Evolutionary conservation across 2,797 vertebrate species (phyloP).

Genomic region (Chelonia mydas): DNA sequence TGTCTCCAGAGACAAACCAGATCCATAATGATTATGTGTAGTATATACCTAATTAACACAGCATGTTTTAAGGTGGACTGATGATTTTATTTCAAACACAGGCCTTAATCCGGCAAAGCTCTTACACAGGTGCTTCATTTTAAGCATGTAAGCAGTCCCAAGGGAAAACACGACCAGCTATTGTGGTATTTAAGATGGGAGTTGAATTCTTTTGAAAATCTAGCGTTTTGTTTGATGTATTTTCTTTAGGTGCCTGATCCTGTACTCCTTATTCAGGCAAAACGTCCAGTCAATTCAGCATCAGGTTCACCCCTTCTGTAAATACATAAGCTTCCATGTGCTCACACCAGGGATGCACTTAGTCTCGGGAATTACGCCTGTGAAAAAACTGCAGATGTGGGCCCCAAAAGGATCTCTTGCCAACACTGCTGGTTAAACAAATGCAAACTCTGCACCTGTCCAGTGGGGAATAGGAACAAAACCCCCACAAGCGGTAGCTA

Average conservation of each 20-base stretch:
- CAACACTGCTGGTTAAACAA: conserved; percentile 11
- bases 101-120: neutral
- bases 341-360: neutral
- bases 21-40: neutral
- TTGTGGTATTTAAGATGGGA: neutral
- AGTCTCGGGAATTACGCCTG: neutral
- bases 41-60: neutral
- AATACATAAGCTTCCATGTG: neutral
- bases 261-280: neutral
- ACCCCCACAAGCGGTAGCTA: neutral
- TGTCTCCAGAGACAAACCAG: neutral
- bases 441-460: conserved; percentile 39
- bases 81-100: neutral
- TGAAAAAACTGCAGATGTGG: neutral
- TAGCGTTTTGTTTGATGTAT: too few species aligned
- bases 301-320: neutral
- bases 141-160: neutral
- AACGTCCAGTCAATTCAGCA: neutral
- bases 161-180: neutral
- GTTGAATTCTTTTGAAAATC: neutral
- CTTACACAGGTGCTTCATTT: neutral
- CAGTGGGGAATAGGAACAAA: neutral
- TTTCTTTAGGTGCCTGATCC: neutral
- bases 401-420: neutral
- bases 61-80: neutral